These are phyloP conservation scores for Sitophilus oryzae DNA, from an alignment of 1,140 invertebrate genomes.

Conservation along the genomic window DNA sequence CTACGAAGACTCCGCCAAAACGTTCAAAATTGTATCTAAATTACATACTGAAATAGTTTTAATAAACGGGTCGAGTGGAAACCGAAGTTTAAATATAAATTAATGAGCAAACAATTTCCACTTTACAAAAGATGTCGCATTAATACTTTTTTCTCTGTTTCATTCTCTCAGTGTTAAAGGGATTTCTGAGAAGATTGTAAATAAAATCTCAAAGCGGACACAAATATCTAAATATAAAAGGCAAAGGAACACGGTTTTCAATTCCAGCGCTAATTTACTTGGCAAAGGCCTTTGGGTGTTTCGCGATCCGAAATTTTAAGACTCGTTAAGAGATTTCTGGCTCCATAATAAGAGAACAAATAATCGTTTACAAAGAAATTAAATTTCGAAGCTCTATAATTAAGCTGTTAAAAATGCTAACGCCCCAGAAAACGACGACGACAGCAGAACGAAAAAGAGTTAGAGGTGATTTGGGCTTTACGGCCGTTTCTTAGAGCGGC, in stretches of 20 bases:
- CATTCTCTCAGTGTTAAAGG: too few species aligned
- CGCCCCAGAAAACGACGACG: too few species aligned
- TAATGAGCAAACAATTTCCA: too few species aligned
- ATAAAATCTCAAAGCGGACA: neutral
- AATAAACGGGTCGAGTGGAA: too few species aligned
- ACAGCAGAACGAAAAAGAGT: neutral
- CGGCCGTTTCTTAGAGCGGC: neutral
- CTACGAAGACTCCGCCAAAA: too few species aligned
- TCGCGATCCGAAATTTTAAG: neutral
- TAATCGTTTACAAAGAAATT: slow-evolving; percentile 1
- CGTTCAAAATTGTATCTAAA: too few species aligned
- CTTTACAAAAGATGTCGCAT: too few species aligned
- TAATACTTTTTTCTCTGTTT: too few species aligned
- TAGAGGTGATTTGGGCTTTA: slow-evolving; percentile 1
- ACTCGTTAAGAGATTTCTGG: slow-evolving; percentile 4
- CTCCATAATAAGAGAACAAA: slow-evolving; percentile 1
- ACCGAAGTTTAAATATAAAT: too few species aligned
- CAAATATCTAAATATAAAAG: neutral
- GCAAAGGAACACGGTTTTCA: neutral
- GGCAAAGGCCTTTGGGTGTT: slow-evolving; percentile 1
- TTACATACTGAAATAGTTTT: too few species aligned
- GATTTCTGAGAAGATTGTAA: too few species aligned
- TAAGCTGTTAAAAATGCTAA: slow-evolving; percentile 14
- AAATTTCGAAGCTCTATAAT: slow-evolving; percentile 9
- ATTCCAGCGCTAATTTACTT: slow-evolving; percentile 5